Evolutionary conservation across 2,888 invertebrate genomes (phyloP), one percentile per base, ranked within the genome.

Genomic region (Atherix ibis): DNA sequence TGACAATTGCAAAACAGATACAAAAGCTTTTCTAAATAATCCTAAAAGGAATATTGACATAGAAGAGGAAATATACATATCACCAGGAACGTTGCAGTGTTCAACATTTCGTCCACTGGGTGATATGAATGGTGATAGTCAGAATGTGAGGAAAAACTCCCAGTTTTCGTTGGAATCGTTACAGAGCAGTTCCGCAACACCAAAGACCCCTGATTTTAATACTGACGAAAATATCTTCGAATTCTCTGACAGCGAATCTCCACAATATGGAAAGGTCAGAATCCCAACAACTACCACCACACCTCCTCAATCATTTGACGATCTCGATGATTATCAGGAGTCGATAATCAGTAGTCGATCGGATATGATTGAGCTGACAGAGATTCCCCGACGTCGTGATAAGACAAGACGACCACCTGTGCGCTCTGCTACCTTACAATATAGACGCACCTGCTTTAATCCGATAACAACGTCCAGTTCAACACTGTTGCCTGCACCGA

Each of bases 121-220:
- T 12, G 54, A 58, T 37, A 18, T 10, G n/a, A 10, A 17, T 13
- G 16, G 14, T 12, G 59, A 57, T n/a, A 56, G 56, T 35, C 52
- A 54, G 34, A 54, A 48, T 39, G 17, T 50, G 9, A 53, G 54
- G 36, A 57, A 57, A 44, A 58, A 53, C 28, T 58, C 58, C 0
- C 49, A 57, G 16, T 58, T 57, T 41, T 59, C 58, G 1, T 39
- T 58, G 40, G 58, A 59, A 37, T 59, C 58, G 2, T 42, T 59
- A 37, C 60, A 59, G 28, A 59, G 58, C 32, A 58, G 56, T 36
- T 50, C 50, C 26, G n/a, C n/a, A n/a, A 33, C 29, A 18, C 52
- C 58, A 30, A 58, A 56, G 42, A 56, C 60, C 1, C 58, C 60
- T 0, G 48, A 50, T 14, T 52, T 53, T 2, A 50, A 50, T 5